phyloP scores from a whole-genome alignment of 1,140 invertebrate species.

The Panagrolaimus sp. region DNA sequence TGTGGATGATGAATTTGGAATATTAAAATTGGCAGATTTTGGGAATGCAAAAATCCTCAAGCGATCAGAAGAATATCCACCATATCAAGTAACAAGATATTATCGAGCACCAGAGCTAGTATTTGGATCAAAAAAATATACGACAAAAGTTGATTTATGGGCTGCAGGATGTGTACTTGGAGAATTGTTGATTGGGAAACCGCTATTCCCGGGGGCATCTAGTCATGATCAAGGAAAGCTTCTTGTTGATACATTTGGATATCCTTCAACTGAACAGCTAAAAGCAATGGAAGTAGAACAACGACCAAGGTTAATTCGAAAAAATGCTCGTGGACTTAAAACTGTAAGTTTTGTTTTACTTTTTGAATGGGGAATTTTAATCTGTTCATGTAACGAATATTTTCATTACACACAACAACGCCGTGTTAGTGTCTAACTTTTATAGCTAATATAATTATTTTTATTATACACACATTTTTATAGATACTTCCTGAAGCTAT shows the following conservation, averaged over 20 bases:
- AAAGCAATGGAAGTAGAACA: neutral
- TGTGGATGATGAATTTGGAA: conserved; percentile 18
- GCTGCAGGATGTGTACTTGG: neutral
- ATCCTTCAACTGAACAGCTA: neutral
- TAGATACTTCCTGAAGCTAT: neutral
- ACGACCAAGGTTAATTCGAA: neutral
- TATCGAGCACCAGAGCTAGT: neutral
- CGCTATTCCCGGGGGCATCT: neutral
- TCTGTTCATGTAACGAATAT: too few species aligned
- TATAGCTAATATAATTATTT: too few species aligned
- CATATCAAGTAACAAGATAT: conserved; percentile 25
- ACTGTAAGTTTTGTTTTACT: neutral
- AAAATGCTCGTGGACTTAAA: neutral
- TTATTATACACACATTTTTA: neutral
- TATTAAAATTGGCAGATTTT: conserved; percentile 28
- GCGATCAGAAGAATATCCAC: neutral
- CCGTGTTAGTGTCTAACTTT: too few species aligned
- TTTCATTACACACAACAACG: too few species aligned
- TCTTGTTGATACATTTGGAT: neutral
- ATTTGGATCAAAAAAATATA: conserved; percentile 2
- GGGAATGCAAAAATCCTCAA: conserved; percentile 23
- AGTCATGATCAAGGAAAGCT: conserved; percentile 13
- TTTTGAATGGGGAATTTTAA: neutral
- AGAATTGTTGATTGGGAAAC: neutral
- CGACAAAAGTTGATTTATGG: conserved; percentile 10